Evolutionary conservation across 2,797 vertebrate genomes (phyloP).

Genomic region (Tadarida brasiliensis): DNA sequence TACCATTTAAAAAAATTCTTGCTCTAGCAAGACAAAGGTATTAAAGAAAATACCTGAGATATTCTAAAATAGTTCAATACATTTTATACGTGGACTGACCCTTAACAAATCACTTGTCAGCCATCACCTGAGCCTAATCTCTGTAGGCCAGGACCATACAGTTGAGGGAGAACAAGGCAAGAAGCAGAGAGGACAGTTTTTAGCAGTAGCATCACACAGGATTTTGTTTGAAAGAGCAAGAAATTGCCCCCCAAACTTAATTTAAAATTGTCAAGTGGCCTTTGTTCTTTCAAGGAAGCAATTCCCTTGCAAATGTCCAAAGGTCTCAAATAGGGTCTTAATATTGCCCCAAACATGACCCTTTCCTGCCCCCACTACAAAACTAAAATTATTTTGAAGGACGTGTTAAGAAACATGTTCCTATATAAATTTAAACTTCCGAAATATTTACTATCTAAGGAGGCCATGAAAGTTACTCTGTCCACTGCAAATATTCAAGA

Average conservation of each 20-base stretch:
- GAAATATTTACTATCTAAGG: background rate
- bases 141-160: background rate
- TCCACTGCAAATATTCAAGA: background rate
- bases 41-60: background rate
- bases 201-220: background rate
- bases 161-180: background rate
- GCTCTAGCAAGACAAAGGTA: background rate
- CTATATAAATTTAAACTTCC: background rate
- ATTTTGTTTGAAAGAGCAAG: background rate
- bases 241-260: background rate
- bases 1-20: background rate
- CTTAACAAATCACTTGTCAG: background rate
- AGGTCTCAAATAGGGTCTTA: background rate
- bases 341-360: background rate
- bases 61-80: background rate
- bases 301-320: background rate
- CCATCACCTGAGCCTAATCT: background rate
- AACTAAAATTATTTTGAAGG: slow-evolving; percentile 16
- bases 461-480: background rate
- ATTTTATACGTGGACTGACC: background rate
- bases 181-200: background rate
- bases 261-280: background rate
- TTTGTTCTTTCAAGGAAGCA: slow-evolving; percentile 1
- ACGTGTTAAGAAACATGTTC: background rate
- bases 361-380: background rate